Base-by-base conservation (phyloP, 2,888 invertebrate species). In the Morpho achilles region DNA sequence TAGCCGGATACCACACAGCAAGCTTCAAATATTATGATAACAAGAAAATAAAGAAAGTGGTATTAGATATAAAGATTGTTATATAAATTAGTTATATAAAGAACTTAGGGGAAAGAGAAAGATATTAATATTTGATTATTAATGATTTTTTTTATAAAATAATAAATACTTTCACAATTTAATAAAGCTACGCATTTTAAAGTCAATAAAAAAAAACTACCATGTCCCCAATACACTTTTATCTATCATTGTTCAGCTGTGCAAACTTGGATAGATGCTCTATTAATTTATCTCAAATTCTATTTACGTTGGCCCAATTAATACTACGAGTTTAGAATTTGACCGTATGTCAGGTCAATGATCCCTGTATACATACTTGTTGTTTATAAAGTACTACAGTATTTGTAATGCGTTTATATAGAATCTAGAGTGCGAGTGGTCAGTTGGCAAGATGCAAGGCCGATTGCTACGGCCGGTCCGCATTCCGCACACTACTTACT, bases 371-470 rank as follows among this genome's bases (percentile, higher is more conserved):
- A 61, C 57, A 62, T 57, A 59, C 57, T 56, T 61, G 57, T 43
- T 64, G 58, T 60, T 59, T 60, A 62, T 54, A 48, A 45, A 56
- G 46, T 53, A 40, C 53, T 57, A 60, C 52, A 58, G 52, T 56
- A 63, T 42, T 59, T 48, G 47, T 61, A 61, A 61, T 58, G 53
- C 60, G 57, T 65, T 62, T 57, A 63, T 61, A 62, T 63, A 63
- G 57, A 62, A 65, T 65, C 60, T 66, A 67, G 64, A 61, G 61
- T 66, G 73, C 80, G 84, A 85, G 84, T 87, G 85, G 87, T 84
- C 87, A 85, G 78, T 80, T 82, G 84, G 85, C 83, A 80, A 83
- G 84, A 82, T 78, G 80, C 88, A 87, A 87, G 87, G 87, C 85
- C 87, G 83, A 77, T 80, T 77, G 75, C 69, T 61, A 61, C 69